Evolutionary conservation across 1,140 invertebrate genomes (phyloP), one percentile per base, ranked within the genome.

Genomic region (Metaphire vulgaris): DNA sequence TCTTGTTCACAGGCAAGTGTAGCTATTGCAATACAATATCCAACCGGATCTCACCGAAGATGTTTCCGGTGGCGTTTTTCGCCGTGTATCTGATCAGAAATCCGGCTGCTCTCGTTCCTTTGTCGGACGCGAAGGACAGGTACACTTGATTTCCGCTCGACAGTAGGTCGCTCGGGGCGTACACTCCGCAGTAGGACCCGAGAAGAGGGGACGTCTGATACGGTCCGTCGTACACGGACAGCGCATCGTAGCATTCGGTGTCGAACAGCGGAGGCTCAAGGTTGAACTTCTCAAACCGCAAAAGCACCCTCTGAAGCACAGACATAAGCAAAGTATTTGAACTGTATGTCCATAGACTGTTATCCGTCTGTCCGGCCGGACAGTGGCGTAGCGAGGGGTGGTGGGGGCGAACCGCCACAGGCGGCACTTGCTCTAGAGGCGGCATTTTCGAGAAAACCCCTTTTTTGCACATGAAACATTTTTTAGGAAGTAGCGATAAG

Each of bases 81-180:
- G 41, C 6, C 41, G 41, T 12, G 41, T 56, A 56, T 56, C 41
- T 56, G 6, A 21, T 21, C 41, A 56, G 41, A 56, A 56, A 56
- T 56, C 41, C 41, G 21, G 41, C 41, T 56, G 6, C 41, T 56
- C 6, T 56, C 6, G 41, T 56, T 21, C 6, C 6, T 56, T 56
- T 56, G 41, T 56, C 41, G 21, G 41, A 12, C 41, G 6, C 21
- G 41, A 56, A 56, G 6, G 41, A 56, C 21, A 56, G 6, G 41
- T 56, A 56, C 6, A 56, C 6, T 21, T 56, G 41, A 21, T 56
- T 56, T 56, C 41, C 41, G 6, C 6, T 12, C 6, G 41, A 6
- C 41, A 56, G 6, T 6, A 77, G 79, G 80, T 72, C 72, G 73
- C 26, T 73, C 78, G 21, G 81, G 77, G 0, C 79, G 80, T 76